Evolutionary conservation across 1,140 invertebrate species (phyloP).

Genomic region (Ptiloglossa arizonensis): DNA sequence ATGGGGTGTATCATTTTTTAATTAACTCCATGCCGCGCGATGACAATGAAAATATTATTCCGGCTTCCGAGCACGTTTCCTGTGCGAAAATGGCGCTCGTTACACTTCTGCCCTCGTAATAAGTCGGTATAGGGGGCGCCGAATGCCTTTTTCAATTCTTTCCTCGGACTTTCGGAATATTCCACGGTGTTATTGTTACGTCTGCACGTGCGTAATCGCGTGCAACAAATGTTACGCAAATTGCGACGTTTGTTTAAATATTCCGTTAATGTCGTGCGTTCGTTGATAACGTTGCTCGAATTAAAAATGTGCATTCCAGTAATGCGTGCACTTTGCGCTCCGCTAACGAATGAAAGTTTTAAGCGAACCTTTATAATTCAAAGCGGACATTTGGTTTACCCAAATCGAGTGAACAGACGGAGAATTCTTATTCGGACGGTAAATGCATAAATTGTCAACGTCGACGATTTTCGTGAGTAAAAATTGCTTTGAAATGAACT

Average conservation of each 20-base stretch:
- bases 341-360: background rate
- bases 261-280: background rate
- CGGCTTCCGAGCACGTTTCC: slow-evolving; percentile 3
- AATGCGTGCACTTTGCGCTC: background rate
- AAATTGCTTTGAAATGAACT: no score
- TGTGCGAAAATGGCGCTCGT: slow-evolving; percentile 16
- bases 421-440: background rate
- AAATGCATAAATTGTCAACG: no score
- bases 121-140: background rate
- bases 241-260: background rate
- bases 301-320: background rate
- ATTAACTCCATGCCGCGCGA: background rate
- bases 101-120: slow-evolving; percentile 18
- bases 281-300: background rate
- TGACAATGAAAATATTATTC: slow-evolving; percentile 5
- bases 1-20: no score
- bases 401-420: no score
- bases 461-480: no score
- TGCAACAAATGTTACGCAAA: slow-evolving; percentile 1
- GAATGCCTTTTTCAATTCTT: slow-evolving; percentile 15
- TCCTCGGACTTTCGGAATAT: background rate
- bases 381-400: background rate
- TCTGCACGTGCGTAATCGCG: background rate
- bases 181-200: background rate
- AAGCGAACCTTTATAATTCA: background rate